phyloP scores from a whole-genome alignment of 2,797 vertebrate genomes.

The Parambassis ranga region DNA sequence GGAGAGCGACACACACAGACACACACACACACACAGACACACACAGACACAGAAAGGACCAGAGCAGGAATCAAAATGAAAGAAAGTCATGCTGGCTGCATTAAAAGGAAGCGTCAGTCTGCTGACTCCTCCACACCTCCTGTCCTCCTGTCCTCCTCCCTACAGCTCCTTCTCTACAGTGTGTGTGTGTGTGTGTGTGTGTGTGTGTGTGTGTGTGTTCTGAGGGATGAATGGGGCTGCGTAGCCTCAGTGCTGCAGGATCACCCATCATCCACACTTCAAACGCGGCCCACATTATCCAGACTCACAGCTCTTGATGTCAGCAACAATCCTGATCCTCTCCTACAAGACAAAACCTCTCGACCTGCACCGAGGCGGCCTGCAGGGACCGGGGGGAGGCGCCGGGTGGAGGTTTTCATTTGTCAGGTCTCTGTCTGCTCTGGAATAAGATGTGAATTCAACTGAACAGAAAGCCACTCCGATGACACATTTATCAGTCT shows the following conservation, averaged over 20 bases:
- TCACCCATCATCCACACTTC: constrained; percentile 57
- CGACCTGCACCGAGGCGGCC: constrained; percentile 4
- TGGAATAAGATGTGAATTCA: background rate
- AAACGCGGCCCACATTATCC: constrained; percentile 45
- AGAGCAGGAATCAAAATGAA: background rate
- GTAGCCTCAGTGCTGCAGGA: constrained; percentile 36
- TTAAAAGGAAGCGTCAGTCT: constrained; percentile 30
- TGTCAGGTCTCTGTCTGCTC: constrained; percentile 4
- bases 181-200: too few species aligned
- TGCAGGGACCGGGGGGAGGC: background rate
- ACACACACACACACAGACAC: background rate
- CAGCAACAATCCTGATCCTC: constrained; percentile 46
- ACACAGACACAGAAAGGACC: background rate
- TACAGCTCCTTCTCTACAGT: background rate
- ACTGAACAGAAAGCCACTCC: too few species aligned
- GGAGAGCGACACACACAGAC: background rate
- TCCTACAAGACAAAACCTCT: background rate
- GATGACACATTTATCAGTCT: too few species aligned
- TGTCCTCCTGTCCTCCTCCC: background rate
- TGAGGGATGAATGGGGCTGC: constrained; percentile 44
- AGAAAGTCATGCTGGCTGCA: constrained; percentile 31
- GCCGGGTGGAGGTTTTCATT: constrained; percentile 3
- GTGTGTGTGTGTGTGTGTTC: constrained; percentile 29
- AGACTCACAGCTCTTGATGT: constrained; percentile 41
- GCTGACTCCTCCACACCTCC: constrained; percentile 29